Conservation (phyloP, 2,888 invertebrate genomes). For the Limnephilus lunatus region DNA sequence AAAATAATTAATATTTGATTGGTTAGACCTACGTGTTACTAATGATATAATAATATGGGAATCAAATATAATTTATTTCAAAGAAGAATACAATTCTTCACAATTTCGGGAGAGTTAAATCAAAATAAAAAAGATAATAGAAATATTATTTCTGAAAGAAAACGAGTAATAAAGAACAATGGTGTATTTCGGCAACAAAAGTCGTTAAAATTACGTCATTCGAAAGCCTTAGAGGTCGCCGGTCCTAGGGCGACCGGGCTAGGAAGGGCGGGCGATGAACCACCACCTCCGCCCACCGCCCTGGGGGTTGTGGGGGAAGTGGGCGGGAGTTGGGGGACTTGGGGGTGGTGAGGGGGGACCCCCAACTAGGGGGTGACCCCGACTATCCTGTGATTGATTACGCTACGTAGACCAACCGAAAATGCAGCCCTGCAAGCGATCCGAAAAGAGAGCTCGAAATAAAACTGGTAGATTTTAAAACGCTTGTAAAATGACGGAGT, state of each 20-base stretch:
- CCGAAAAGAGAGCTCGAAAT: not conserved
- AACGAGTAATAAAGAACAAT: not conserved
- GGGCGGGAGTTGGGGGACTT: slow-evolving; percentile 21
- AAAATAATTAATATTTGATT: not conserved
- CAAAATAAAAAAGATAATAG: not conserved
- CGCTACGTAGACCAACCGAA: slow-evolving; percentile 56
- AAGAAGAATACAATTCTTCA: not conserved
- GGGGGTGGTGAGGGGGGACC: slow-evolving; percentile 4
- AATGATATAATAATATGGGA: not conserved
- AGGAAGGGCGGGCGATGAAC: slow-evolving; percentile 10
- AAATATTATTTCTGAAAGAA: not conserved
- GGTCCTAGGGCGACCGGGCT: slow-evolving; percentile 22
- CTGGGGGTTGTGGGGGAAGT: not conserved
- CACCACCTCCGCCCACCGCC: slow-evolving; percentile 6
- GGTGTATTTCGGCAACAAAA: slow-evolving; percentile 8
- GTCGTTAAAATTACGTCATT: slow-evolving; percentile 31
- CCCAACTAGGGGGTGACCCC: slow-evolving; percentile 41
- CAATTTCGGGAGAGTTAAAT: not conserved
- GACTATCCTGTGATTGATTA: slow-evolving; percentile 64
- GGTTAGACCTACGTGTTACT: not conserved
- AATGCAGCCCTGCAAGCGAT: slow-evolving; percentile 58
- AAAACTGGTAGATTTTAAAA: not conserved
- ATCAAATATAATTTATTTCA: not conserved
- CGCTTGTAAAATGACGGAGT: not conserved
- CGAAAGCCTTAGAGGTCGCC: slow-evolving; percentile 32